A percentile compares a stretch with the other conserved stretches of the same genome.
These are phyloP conservation scores for Aphidius ervi DNA, from an alignment of 1,140 invertebrate species.

Conservation along the genomic window DNA sequence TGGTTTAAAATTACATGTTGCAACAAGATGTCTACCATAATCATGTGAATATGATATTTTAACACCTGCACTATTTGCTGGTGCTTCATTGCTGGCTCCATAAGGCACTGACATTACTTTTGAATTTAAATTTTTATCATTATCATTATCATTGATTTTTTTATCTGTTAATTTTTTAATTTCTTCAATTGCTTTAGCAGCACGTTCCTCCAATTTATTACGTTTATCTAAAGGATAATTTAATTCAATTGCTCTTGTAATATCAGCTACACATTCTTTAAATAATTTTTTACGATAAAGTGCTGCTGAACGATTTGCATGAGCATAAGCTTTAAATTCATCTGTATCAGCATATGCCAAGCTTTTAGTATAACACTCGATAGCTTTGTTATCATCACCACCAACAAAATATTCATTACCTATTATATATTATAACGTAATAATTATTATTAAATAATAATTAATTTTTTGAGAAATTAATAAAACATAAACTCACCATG, in stretches of 20 bases:
- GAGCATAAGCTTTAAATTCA: constrained; percentile 41
- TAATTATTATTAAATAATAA: constrained; percentile 3
- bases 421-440: constrained; percentile 21
- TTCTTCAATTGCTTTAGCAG: constrained; percentile 38
- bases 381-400: constrained; percentile 46
- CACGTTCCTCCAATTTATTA: constrained; percentile 41
- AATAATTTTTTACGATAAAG: constrained; percentile 48
- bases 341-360: constrained; percentile 43
- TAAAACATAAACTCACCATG: constrained; percentile 37
- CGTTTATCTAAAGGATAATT: constrained; percentile 48
- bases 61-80: constrained; percentile 59
- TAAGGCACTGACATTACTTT: constrained; percentile 34
- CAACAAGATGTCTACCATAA: constrained; percentile 65
- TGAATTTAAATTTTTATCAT: constrained; percentile 27
- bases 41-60: constrained; percentile 57
- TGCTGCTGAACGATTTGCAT: constrained; percentile 52
- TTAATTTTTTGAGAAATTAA: too few relatives aligned
- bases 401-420: constrained; percentile 49
- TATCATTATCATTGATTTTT: constrained; percentile 19
- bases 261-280: constrained; percentile 49
- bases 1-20: constrained; percentile 62
- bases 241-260: constrained; percentile 44
- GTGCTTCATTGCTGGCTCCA: constrained; percentile 52
- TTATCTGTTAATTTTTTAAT: constrained; percentile 36
- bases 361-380: constrained; percentile 47